A percentile compares a stretch with the other conserved stretches of the same genome.
Conservation (phyloP, 2,888 invertebrate genomes). For the Idaea biselata region DNA sequence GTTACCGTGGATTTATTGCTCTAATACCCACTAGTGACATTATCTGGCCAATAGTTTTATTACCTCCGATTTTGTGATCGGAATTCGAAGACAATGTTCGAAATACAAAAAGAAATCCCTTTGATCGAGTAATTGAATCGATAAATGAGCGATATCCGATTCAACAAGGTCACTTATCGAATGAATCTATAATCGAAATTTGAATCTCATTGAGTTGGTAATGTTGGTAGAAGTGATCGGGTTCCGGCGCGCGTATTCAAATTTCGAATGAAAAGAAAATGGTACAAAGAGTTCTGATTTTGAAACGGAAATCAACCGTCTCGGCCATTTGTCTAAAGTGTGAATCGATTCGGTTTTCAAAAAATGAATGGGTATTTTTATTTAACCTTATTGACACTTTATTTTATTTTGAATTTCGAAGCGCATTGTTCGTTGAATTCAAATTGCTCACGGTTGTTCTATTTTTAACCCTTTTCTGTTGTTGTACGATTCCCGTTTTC, state of each 20-base stretch:
- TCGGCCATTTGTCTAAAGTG: conserved; percentile 73
- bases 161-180: conserved; percentile 77
- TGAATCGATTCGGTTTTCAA: conserved; percentile 67
- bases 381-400: conserved; percentile 66
- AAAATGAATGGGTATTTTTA: conserved; percentile 59
- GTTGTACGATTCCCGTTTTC: not conserved
- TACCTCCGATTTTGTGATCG: not conserved
- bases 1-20: conserved; percentile 54
- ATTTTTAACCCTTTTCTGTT: not conserved
- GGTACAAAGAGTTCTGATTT: conserved; percentile 71
- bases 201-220: conserved; percentile 56
- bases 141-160: conserved; percentile 76
- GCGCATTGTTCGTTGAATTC: not conserved
- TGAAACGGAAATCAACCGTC: conserved; percentile 80
- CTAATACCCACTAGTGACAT: conserved; percentile 36
- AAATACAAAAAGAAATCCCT: conserved; percentile 18
- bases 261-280: conserved; percentile 57
- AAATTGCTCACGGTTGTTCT: not conserved
- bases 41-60: conserved; percentile 17
- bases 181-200: conserved; percentile 78
- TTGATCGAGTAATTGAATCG: conserved; percentile 61
- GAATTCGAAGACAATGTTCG: not conserved
- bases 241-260: conserved; percentile 60
- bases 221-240: conserved; percentile 70
- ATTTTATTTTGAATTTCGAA: conserved; percentile 45